Evolutionary conservation across 1,140 invertebrate species (phyloP), one percentile per base, ranked within the genome.

Genomic region (Pachyrhynchus sulphureomaculatus): DNA sequence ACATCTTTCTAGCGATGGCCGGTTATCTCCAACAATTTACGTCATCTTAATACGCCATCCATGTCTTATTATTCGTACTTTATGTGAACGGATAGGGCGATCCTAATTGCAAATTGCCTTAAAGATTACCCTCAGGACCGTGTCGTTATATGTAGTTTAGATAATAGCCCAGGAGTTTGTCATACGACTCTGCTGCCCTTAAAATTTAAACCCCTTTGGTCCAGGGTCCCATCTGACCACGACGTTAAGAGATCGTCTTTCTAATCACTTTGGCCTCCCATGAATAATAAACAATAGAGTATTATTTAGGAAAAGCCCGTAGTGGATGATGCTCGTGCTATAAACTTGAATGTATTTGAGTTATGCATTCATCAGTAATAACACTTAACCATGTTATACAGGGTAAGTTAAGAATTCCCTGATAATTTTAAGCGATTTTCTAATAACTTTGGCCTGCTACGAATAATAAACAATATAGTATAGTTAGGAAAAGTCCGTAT

Each of bases 201-300:
- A 34, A 36, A 56, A 48, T 48, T 26, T 32, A 26, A 33, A 36
- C 24, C 53, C 52, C 45, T 56, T 62, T 17, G 39, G 51, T 51
- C 52, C 41, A 21, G 17, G 17, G 52, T 33, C 52, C 60, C 60
- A 58, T 54, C 59, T 66, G 64, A 66, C 64, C 61, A 59, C 48
- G 60, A 63, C 64, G 48, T 64, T 64, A 66, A 59, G 61, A 66
- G 58, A 66, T 66, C 60, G 62, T 48, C 53, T 66, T 66, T 63
- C 62, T 65, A 61, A 61, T 65, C 59, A 23, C 51, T 33, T 58
- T 63, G 49, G 26, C 59, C 64, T 15, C 45, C 37, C 10, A 17
- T 62, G 60, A 65, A 56, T 65, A 65, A 65, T 65, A 62, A 62
- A 57, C 59, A 65, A 58, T 61, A 61, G 44, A 18, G 41, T 33